Conservation (phyloP, 2,888 invertebrate genomes). For the Griposia aprilina region DNA sequence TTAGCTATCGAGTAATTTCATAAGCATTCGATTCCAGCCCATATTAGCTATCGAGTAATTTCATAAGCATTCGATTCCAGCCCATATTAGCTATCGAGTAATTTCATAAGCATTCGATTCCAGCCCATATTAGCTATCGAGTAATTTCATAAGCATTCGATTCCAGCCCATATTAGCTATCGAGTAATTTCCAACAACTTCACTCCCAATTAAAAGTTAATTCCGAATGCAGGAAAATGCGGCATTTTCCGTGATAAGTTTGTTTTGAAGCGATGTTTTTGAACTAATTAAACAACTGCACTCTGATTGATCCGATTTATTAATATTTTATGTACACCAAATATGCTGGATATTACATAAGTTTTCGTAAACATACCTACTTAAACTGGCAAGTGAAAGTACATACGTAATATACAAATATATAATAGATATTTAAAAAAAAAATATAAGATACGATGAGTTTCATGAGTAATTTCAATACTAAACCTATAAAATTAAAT, state of each 20-base stretch:
- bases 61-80: too few species aligned
- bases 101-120: too few species aligned
- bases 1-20: neutral
- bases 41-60: neutral
- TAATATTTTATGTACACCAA: neutral
- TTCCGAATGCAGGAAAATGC: neutral
- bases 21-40: too few species aligned
- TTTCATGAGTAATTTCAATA: too few species aligned
- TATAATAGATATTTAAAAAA: neutral
- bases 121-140: neutral
- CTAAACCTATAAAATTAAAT: neutral
- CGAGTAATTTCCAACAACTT: neutral
- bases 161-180: neutral
- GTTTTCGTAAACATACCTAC: neutral
- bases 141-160: too few species aligned
- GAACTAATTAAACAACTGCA: neutral
- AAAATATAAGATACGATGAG: neutral
- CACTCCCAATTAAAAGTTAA: slow-evolving; percentile 24
- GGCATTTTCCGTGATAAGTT: neutral
- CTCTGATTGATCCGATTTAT: neutral
- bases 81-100: neutral
- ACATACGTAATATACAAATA: too few species aligned
- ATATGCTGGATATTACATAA: neutral
- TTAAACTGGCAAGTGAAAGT: neutral
- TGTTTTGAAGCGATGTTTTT: neutral